Conservation (phyloP, 2,888 invertebrate genomes). For the Tipula unca region DNA sequence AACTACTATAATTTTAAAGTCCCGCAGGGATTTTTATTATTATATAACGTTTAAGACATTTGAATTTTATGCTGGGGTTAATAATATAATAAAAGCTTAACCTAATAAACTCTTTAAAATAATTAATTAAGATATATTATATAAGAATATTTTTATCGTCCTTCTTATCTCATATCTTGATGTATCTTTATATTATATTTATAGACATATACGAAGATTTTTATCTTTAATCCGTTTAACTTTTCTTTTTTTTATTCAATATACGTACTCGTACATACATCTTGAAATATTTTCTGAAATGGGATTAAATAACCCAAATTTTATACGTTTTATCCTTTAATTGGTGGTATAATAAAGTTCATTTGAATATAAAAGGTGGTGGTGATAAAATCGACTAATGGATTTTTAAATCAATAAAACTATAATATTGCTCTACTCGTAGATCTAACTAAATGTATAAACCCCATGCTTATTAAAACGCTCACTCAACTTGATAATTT, state of each 20-base stretch:
- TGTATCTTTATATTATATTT: neutral
- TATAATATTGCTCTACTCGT: neutral
- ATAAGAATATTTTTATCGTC: neutral
- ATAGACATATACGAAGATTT: neutral
- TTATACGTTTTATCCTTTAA: neutral
- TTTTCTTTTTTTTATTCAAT: neutral
- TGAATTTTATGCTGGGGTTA: neutral
- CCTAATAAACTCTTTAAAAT: conserved; percentile 14
- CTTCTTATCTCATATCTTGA: neutral
- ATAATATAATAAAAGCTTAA: neutral
- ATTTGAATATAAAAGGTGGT: neutral
- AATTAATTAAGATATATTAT: neutral
- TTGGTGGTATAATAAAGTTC: neutral
- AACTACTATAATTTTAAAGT: neutral
- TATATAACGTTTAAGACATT: neutral
- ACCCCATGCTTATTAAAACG: neutral
- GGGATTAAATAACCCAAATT: neutral
- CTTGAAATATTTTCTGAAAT: neutral
- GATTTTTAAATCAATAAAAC: neutral
- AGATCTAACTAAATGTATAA: neutral
- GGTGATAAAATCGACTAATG: neutral
- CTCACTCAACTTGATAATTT: neutral
- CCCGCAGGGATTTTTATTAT: neutral
- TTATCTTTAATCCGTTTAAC: neutral
- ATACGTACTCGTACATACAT: too few species aligned